phyloP scores from a whole-genome alignment of 2,797 vertebrate species.

The Acanthurus lineatus region DNA sequence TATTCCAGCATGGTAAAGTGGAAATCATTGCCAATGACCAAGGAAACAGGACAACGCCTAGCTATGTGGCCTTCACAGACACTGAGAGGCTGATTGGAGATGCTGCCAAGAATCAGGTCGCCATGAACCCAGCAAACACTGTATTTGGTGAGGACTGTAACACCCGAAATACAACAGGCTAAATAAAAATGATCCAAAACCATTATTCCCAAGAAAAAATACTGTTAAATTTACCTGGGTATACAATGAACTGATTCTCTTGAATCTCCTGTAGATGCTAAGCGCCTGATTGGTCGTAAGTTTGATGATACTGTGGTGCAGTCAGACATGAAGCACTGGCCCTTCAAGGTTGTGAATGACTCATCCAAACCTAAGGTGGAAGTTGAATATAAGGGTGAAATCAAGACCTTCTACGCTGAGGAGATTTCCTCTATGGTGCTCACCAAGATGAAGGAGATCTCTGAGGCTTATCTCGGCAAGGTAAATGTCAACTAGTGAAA shows the following conservation, averaged over 20 bases:
- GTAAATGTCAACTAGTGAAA: slow-evolving; percentile 64
- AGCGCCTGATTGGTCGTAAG: slow-evolving; percentile 92
- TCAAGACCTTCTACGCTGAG: slow-evolving; percentile 91
- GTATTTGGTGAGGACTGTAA: slow-evolving; percentile 88
- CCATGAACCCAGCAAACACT: slow-evolving; percentile 93
- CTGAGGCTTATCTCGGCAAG: slow-evolving; percentile 93
- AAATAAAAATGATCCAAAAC: neutral
- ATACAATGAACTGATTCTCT: neutral
- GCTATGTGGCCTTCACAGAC: slow-evolving; percentile 94
- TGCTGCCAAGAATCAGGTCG: slow-evolving; percentile 94
- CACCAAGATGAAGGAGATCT: slow-evolving; percentile 95
- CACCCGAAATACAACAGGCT: neutral
- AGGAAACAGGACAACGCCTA: slow-evolving; percentile 92
- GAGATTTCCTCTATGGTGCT: slow-evolving; percentile 96
- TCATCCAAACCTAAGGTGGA: slow-evolving; percentile 90
- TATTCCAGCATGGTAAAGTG: slow-evolving; percentile 90
- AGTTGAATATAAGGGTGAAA: slow-evolving; percentile 93
- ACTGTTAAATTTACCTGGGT: neutral
- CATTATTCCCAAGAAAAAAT: neutral
- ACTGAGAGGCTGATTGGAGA: slow-evolving; percentile 92
- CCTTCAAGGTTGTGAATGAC: slow-evolving; percentile 91
- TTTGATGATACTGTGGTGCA: slow-evolving; percentile 92
- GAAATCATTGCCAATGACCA: slow-evolving; percentile 91
- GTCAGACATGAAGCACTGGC: slow-evolving; percentile 95
- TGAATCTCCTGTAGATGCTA: slow-evolving; percentile 86